phyloP scores from a whole-genome alignment of 2,888 invertebrate genomes.

The Isoperla grammatica region DNA sequence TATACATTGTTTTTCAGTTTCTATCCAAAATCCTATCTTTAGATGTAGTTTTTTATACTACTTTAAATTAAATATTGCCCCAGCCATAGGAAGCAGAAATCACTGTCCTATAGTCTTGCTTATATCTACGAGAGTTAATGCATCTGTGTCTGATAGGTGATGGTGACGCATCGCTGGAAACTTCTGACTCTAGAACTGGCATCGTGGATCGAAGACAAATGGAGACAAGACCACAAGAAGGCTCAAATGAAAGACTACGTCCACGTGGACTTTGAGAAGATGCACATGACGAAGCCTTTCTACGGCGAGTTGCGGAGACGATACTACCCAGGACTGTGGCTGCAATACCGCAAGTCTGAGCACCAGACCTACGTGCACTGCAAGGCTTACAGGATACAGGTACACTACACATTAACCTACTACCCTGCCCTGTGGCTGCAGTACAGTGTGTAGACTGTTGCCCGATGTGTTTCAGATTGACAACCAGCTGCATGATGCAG shows the following conservation, averaged over 20 bases:
- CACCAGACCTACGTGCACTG: slow-evolving; percentile 61
- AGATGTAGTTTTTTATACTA: too few species aligned
- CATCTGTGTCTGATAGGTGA: slow-evolving; percentile 52
- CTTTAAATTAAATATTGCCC: too few species aligned
- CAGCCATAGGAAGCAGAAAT: too few species aligned
- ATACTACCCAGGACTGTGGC: slow-evolving; percentile 68
- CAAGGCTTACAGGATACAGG: slow-evolving; percentile 59
- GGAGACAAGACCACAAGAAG: slow-evolving; percentile 59
- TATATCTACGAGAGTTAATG: too few species aligned
- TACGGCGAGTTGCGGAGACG: slow-evolving; percentile 69
- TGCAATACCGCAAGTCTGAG: slow-evolving; percentile 64
- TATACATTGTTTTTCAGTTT: too few species aligned
- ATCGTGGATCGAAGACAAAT: slow-evolving; percentile 78
- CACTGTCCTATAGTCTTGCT: too few species aligned
- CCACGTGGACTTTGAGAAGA: slow-evolving; percentile 70
- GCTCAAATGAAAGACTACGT: slow-evolving; percentile 73
- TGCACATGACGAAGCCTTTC: slow-evolving; percentile 84
- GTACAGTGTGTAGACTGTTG: too few species aligned
- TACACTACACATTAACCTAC: too few species aligned
- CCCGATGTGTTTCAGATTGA: slow-evolving; percentile 54
- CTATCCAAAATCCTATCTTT: too few species aligned
- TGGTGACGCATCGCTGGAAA: slow-evolving; percentile 75
- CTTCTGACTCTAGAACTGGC: slow-evolving; percentile 68
- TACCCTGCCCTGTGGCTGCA: too few species aligned
- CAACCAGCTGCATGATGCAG: slow-evolving; percentile 65